phyloP scores from a whole-genome alignment of 2,797 vertebrate genomes.

The Crenichthys baileyi region DNA sequence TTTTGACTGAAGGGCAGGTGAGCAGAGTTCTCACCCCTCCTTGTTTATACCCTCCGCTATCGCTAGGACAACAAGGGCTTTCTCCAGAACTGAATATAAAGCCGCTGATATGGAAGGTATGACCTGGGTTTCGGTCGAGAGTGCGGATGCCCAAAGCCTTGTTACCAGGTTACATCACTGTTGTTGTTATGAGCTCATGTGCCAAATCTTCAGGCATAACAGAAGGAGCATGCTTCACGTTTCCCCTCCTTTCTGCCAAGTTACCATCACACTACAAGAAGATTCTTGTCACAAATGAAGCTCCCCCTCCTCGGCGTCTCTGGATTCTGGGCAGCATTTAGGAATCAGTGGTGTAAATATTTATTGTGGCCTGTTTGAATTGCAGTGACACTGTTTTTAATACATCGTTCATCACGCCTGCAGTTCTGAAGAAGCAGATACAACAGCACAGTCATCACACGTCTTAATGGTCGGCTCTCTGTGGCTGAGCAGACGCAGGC shows the following conservation, averaged over 20 bases:
- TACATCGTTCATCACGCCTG: slow-evolving; percentile 45
- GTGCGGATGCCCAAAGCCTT: slow-evolving; percentile 76
- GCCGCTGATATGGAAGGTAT: slow-evolving; percentile 81
- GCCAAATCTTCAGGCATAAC: slow-evolving; percentile 82
- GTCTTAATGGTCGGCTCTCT: slow-evolving; percentile 52
- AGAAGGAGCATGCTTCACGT: slow-evolving; percentile 75
- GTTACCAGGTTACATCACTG: slow-evolving; percentile 87
- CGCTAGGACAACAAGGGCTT: slow-evolving; percentile 76
- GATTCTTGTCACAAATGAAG: slow-evolving; percentile 73
- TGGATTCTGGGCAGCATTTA: slow-evolving; percentile 56
- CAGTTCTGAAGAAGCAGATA: slow-evolving; percentile 34
- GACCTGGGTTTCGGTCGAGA: slow-evolving; percentile 80
- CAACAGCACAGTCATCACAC: slow-evolving; percentile 22
- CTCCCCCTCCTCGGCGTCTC: slow-evolving; percentile 19
- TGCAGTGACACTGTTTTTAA: slow-evolving; percentile 55
- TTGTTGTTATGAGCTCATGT: slow-evolving; percentile 81
- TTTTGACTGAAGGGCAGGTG: slow-evolving; percentile 79
- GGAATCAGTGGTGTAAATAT: slow-evolving; percentile 70
- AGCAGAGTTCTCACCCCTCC: slow-evolving; percentile 75
- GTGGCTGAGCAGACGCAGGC: slow-evolving; percentile 55
- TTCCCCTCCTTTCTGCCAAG: slow-evolving; percentile 79
- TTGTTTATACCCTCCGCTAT: slow-evolving; percentile 63
- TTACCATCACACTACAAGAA: slow-evolving; percentile 75
- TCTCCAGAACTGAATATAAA: slow-evolving; percentile 71
- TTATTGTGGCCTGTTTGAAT: slow-evolving; percentile 69